These are phyloP conservation scores for Pyralis farinalis DNA, from an alignment of 2,888 invertebrate genomes.

Conservation along the genomic window DNA sequence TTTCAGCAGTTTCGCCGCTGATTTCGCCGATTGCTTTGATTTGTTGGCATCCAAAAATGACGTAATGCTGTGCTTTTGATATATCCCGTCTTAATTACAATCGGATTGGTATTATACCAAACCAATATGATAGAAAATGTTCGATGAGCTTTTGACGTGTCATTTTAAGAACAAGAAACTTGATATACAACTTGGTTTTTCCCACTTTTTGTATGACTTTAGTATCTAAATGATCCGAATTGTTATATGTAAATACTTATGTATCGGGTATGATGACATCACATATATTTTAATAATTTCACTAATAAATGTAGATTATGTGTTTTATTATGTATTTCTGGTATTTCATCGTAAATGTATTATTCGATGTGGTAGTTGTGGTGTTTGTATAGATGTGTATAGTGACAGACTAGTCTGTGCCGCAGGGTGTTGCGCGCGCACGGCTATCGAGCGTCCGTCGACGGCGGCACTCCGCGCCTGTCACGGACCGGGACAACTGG, in stretches of 20 bases:
- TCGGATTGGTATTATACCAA: constrained; percentile 25
- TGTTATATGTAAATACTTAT: not conserved
- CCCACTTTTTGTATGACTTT: constrained; percentile 11
- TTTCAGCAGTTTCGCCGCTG: constrained; percentile 42
- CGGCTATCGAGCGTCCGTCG: constrained; percentile 56
- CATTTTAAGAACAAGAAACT: constrained; percentile 24
- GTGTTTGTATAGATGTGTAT: not conserved
- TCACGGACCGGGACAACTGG: constrained; percentile 19
- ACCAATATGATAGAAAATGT: constrained; percentile 21
- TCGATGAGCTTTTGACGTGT: constrained; percentile 16
- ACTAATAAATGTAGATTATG: not conserved
- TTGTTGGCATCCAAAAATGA: constrained; percentile 11
- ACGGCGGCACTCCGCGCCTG: constrained; percentile 13
- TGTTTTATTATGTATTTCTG: not conserved
- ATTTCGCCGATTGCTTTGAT: constrained; percentile 39
- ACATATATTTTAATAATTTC: too few relatives aligned
- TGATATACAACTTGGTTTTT: constrained; percentile 11
- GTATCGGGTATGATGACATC: not conserved
- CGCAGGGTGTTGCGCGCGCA: constrained; percentile 60
- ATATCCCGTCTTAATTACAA: constrained; percentile 20
- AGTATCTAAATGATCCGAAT: constrained; percentile 1
- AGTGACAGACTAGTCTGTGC: constrained; percentile 22
- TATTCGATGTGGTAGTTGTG: too few relatives aligned
- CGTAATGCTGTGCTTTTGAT: constrained; percentile 8
- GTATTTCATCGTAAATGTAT: too few relatives aligned